A percentile compares a stretch with the other conserved stretches of the same genome.
Conservation (phyloP, 2,797 vertebrate species). For the Echiichthys vipera region DNA sequence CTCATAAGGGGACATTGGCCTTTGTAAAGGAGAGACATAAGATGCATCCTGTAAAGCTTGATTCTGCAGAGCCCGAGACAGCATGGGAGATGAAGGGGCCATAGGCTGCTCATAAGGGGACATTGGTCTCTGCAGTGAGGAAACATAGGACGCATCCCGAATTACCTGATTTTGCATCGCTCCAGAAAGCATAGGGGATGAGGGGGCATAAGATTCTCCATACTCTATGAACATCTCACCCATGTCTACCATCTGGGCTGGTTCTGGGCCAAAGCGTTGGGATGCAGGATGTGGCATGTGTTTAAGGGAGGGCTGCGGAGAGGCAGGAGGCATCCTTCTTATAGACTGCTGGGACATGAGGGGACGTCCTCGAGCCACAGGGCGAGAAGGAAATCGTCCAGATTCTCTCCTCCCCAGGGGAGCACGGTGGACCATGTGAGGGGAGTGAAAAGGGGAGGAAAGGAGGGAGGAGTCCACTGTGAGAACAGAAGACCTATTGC, state of each 20-base stretch:
- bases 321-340: constrained; percentile 69
- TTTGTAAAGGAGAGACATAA: constrained; percentile 53
- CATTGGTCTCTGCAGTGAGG: constrained; percentile 20
- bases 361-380: constrained; percentile 82
- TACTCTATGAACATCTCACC: constrained; percentile 54
- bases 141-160: constrained; percentile 53
- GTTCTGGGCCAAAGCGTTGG: constrained; percentile 51
- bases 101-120: constrained; percentile 40
- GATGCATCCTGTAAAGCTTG: constrained; percentile 57
- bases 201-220: constrained; percentile 43
- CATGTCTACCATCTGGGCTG: constrained; percentile 45
- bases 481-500: constrained; percentile 83
- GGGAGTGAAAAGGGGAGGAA: constrained; percentile 78
- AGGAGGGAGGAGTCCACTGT: constrained; percentile 74
- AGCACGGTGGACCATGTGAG: constrained; percentile 70
- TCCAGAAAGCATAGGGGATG: constrained; percentile 62
- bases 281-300: constrained; percentile 68
- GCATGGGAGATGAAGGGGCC: constrained; percentile 40
- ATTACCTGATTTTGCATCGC: constrained; percentile 73
- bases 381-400: constrained; percentile 68
- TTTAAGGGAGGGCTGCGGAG: constrained; percentile 82
- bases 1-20: constrained; percentile 59
- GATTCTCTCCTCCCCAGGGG: constrained; percentile 73
- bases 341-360: constrained; percentile 74
- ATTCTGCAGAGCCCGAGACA: constrained; percentile 60